Conservation (phyloP, 2,888 invertebrate genomes). For the Aspidiotus destructor region DNA sequence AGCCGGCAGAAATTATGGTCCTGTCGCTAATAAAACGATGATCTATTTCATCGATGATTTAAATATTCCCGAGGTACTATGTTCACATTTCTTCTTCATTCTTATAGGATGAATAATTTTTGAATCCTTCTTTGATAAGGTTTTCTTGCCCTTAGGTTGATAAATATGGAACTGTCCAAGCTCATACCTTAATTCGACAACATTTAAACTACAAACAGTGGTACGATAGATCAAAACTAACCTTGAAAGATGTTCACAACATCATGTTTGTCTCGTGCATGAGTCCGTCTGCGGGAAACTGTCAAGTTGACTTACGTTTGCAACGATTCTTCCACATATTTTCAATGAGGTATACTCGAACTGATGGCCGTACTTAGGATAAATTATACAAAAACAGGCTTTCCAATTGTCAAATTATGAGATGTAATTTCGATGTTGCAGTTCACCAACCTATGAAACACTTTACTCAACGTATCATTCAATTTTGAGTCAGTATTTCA, state of each 20-base stretch:
- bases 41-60: constrained; percentile 92
- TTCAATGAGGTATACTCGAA: constrained; percentile 55
- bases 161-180: constrained; percentile 86
- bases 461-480: constrained; percentile 73
- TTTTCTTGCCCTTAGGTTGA: constrained; percentile 50
- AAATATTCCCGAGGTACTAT: constrained; percentile 82
- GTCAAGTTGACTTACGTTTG: constrained; percentile 81
- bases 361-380: neutral
- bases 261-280: constrained; percentile 91
- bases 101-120: neutral
- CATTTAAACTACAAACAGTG: constrained; percentile 91
- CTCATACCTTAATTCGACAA: constrained; percentile 85
- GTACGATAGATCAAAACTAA: constrained; percentile 81
- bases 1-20: constrained; percentile 85
- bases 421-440: constrained; percentile 41
- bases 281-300: constrained; percentile 94
- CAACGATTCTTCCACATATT: constrained; percentile 82
- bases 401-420: neutral
- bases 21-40: constrained; percentile 83
- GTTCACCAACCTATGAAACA: constrained; percentile 75
- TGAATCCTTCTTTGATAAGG: neutral
- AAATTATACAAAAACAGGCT: no score
- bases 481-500: constrained; percentile 68
- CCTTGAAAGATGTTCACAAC: constrained; percentile 81
- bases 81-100: neutral